These are phyloP conservation scores for Pelusios castaneus DNA, from an alignment of 2,113 vertebrate genomes.

Conservation along the genomic window DNA sequence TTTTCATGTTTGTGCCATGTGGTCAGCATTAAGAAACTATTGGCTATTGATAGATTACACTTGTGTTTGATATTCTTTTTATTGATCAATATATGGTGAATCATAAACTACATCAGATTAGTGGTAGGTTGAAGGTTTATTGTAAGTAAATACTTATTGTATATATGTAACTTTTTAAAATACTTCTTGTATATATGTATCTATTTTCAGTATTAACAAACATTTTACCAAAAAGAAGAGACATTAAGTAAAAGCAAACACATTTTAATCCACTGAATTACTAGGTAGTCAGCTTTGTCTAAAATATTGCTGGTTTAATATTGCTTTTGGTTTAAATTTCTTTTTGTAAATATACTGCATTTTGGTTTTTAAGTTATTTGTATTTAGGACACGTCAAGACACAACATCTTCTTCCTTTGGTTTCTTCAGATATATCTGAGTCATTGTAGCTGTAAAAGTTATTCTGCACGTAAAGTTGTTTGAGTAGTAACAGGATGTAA, in stretches of 20 bases:
- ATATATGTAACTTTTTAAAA: background rate
- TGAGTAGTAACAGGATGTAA: background rate
- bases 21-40: background rate
- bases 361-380: background rate
- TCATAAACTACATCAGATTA: background rate
- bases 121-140: background rate
- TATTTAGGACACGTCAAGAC: background rate
- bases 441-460: background rate
- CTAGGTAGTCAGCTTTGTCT: background rate
- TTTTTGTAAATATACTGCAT: background rate
- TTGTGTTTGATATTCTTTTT: background rate
- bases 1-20: background rate
- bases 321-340: background rate
- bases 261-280: background rate
- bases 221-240: background rate
- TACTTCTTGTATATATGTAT: background rate
- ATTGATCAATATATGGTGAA: background rate
- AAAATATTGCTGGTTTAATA: background rate
- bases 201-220: conserved; percentile 17
- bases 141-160: background rate
- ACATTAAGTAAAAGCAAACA: background rate
- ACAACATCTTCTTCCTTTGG: background rate
- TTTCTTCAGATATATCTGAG: background rate
- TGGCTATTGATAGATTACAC: background rate
- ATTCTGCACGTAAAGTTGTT: background rate